A percentile compares a stretch with the other conserved stretches of the same genome.
These are phyloP conservation scores for Uloborus plumipes DNA, from an alignment of 2,888 invertebrate species.

Conservation along the genomic window DNA sequence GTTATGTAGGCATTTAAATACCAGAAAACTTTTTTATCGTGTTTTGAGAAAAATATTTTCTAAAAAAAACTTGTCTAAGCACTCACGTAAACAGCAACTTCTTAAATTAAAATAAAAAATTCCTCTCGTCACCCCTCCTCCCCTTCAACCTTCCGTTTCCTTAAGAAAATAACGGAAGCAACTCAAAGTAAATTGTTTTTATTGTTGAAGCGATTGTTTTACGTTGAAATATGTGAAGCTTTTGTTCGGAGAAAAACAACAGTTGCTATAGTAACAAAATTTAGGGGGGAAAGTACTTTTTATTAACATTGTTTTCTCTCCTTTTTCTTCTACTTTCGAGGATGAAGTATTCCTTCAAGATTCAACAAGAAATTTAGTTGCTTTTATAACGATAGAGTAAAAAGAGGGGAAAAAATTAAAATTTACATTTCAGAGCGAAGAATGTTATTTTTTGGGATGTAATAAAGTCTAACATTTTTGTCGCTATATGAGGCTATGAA, in stretches of 20 bases:
- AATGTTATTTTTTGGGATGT: no score
- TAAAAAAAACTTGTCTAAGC: no score
- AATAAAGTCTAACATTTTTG: no score
- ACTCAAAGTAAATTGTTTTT: neutral
- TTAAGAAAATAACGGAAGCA: neutral
- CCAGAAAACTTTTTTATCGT: no score
- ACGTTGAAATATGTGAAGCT: neutral
- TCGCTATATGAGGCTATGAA: no score
- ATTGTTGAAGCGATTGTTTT: conserved; percentile 2
- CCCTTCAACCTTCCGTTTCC: neutral
- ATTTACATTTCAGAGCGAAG: no score
- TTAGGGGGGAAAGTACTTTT: neutral
- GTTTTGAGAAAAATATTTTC: no score
- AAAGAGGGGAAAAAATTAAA: no score
- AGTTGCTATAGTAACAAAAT: neutral
- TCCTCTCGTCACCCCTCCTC: neutral
- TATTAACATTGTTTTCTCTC: conserved; percentile 11
- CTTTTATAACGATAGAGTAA: no score
- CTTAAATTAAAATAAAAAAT: conserved; percentile 8
- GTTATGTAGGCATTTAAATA: no score
- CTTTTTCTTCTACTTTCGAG: neutral
- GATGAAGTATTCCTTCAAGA: no score
- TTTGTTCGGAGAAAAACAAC: conserved; percentile 6
- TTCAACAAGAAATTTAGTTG: no score
- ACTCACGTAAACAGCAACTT: neutral